Evolutionary conservation across 2,113 vertebrate species (phyloP), one percentile per base, ranked within the genome.

Genomic region (Oriolus oriolus): DNA sequence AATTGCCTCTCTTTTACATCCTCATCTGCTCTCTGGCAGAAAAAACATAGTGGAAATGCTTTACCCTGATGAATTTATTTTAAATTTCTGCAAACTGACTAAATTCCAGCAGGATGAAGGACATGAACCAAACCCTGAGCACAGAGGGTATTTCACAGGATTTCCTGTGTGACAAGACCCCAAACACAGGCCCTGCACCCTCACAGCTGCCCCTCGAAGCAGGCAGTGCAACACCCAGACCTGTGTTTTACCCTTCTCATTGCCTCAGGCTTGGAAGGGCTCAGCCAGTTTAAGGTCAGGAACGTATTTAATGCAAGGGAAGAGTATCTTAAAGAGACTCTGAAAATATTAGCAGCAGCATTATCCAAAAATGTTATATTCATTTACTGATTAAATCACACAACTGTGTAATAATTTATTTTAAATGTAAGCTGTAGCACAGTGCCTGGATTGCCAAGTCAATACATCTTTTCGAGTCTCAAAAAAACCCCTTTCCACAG

Each of bases 191-290:
- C n/a, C 19, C 65, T 22, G 30, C 35, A 19, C 4, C 10, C 42
- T 56, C 2, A 1, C 1, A 2, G 31, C 42, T 73, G 57, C 37
- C 54, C 45, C 54, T 26, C 0, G 0, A 52, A 33, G 6, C 42
- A 16, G 52, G 42, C 60, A 41, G 16, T 11, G 54, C 8, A 41
- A 30, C 41, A 59, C 14, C 64, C 23, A 16, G 30, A 17, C 20
- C 77, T 35, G 22, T 9, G 31, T 49, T 76, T 84, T 33, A 53
- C 26, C 28, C 41, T 41, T 37, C 52, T 41, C 41, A 4, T 13
- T 61, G 53, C 68, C 37, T 66, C 47, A 24, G 26, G 42, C 23
- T 87, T 27, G 39, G 57, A 24, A 87, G 2, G 7, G 24, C 61
- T 82, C 1, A 0, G 20, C 7, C 4, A 16, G 17, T 44, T 42